Percentiles rank a stretch among this genome's conserved stretches.
Conservation (phyloP, 2,888 invertebrate species). For the Tenthredo mesomela region DNA sequence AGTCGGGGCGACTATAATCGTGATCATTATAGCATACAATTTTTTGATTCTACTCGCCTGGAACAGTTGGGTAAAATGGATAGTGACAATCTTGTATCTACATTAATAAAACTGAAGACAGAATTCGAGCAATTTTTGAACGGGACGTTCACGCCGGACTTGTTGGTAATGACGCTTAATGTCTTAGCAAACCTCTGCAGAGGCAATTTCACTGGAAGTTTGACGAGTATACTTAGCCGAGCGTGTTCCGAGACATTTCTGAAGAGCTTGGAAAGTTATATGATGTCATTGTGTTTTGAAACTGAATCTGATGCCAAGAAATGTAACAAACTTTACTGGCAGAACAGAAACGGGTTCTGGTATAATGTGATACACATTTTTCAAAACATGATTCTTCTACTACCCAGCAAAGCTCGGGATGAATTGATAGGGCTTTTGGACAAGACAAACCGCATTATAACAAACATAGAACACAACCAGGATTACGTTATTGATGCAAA, state of each 20-base stretch:
- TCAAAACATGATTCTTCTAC: constrained; percentile 74
- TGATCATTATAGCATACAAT: background rate
- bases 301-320: constrained; percentile 54
- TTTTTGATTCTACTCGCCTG: constrained; percentile 15
- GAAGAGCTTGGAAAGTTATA: constrained; percentile 60
- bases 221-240: constrained; percentile 27
- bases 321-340: constrained; percentile 60
- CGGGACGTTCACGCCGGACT: background rate
- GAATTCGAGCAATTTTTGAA: constrained; percentile 42
- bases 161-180: constrained; percentile 18
- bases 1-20: background rate
- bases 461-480: constrained; percentile 59
- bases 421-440: constrained; percentile 67
- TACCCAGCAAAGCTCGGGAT: constrained; percentile 70
- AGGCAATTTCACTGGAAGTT: constrained; percentile 19
- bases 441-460: constrained; percentile 62
- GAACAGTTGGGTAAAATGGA: constrained; percentile 26
- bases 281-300: constrained; percentile 60
- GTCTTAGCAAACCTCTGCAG: constrained; percentile 21
- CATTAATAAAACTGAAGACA: background rate
- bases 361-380: constrained; percentile 62
- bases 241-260: constrained; percentile 57
- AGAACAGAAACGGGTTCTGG: constrained; percentile 64
- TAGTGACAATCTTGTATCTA: constrained; percentile 19
- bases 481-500: constrained; percentile 40